A percentile compares a stretch with the other conserved stretches of the same genome.
phyloP scores from a whole-genome alignment of 2,888 invertebrate genomes.

The Eristalis pertinax region DNA sequence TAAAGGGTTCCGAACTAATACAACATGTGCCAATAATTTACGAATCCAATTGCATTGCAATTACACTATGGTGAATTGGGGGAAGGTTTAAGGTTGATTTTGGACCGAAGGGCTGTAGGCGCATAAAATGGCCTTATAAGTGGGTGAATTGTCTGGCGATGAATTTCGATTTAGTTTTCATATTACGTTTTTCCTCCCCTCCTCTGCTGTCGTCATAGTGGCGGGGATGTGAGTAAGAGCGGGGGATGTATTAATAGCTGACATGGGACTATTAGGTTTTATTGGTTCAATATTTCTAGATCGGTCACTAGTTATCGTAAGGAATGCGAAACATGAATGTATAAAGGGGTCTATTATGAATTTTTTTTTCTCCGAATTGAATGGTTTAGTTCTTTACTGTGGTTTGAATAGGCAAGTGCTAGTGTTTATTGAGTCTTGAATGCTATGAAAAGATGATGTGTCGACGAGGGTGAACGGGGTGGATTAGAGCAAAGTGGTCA shows the following conservation, averaged over 20 bases:
- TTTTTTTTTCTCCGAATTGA: background rate
- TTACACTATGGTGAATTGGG: slow-evolving; percentile 12
- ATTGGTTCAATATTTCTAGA: slow-evolving; percentile 47
- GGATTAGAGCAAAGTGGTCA: background rate
- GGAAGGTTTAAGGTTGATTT: background rate
- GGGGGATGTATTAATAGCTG: slow-evolving; percentile 57
- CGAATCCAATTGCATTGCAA: slow-evolving; percentile 66
- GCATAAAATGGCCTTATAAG: slow-evolving; percentile 72
- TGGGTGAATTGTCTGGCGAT: slow-evolving; percentile 71
- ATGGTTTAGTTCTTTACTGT: no score
- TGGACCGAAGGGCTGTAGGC: slow-evolving; percentile 56
- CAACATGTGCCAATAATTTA: slow-evolving; percentile 72
- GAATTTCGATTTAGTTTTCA: slow-evolving; percentile 72
- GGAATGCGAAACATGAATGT: slow-evolving; percentile 26
- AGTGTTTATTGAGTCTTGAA: background rate
- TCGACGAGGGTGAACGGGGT: background rate
- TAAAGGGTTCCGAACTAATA: slow-evolving; percentile 56
- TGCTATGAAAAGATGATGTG: background rate
- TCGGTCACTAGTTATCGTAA: slow-evolving; percentile 16
- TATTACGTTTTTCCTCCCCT: slow-evolving; percentile 35
- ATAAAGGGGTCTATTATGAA: background rate
- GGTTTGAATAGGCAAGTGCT: no score
- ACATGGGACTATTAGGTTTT: slow-evolving; percentile 69
- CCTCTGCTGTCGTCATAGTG: background rate
- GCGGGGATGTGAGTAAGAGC: background rate